A percentile compares a stretch with the other conserved stretches of the same genome.
These are phyloP conservation scores for Lateolabrax maculatus DNA, from an alignment of 2,797 vertebrate genomes.

Conservation along the genomic window DNA sequence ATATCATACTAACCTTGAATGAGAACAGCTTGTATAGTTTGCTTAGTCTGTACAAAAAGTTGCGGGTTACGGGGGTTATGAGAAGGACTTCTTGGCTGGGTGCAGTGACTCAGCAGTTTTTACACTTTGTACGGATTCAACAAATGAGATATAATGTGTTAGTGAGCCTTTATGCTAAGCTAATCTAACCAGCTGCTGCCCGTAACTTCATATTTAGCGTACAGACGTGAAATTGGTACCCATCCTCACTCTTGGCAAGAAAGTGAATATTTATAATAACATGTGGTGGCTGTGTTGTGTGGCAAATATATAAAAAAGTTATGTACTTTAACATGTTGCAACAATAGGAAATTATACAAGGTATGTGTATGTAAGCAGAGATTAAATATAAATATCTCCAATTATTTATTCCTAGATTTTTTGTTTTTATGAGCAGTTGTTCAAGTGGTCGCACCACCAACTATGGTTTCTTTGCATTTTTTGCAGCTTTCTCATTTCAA, in stretches of 20 bases:
- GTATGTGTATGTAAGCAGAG: too few species aligned
- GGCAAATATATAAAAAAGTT: neutral
- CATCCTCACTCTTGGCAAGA: neutral
- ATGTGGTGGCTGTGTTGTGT: neutral
- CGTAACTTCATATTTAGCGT: neutral
- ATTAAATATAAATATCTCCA: neutral
- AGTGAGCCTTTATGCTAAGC: neutral
- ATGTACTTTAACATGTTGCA: neutral
- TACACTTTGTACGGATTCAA: neutral
- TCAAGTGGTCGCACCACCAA: neutral
- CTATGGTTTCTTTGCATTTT: neutral
- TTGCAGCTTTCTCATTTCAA: slow-evolving; percentile 11
- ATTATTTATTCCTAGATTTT: neutral
- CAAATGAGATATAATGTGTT: neutral
- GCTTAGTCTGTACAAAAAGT: neutral
- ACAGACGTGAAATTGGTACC: neutral
- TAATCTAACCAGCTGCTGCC: neutral
- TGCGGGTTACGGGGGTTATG: neutral
- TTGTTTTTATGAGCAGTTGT: neutral
- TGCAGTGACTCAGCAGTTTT: neutral
- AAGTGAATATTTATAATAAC: too few species aligned
- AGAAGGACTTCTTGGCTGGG: neutral
- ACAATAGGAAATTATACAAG: neutral
- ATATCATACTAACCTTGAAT: too few species aligned
- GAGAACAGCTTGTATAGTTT: too few species aligned